Percentiles rank a stretch among this genome's conserved stretches.
These are phyloP conservation scores for Leptinotarsa juncta DNA, from an alignment of 2,888 invertebrate genomes.

Conservation along the genomic window DNA sequence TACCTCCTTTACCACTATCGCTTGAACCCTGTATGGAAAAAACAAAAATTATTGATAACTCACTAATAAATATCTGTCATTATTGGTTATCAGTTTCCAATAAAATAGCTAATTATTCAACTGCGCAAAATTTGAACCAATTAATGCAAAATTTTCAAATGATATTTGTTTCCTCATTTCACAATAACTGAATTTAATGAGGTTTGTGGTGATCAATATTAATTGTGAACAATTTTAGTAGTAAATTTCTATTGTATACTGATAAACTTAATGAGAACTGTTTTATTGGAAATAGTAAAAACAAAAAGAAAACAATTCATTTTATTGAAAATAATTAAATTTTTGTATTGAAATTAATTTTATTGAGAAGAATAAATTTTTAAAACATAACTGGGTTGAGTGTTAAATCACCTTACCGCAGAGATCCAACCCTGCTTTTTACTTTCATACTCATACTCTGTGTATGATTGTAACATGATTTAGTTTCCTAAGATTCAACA, in stretches of 20 bases:
- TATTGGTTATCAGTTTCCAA: not conserved
- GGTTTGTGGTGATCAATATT: not conserved
- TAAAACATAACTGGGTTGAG: no score
- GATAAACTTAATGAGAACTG: not conserved
- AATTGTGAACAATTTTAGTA: not conserved
- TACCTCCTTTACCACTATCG: slow-evolving; percentile 86
- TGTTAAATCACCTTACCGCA: no score
- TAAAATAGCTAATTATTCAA: not conserved
- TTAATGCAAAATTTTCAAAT: not conserved
- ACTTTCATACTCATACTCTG: no score
- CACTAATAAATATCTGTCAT: not conserved
- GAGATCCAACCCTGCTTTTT: no score
- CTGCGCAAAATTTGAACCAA: slow-evolving; percentile 9
- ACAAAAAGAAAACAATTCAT: not conserved
- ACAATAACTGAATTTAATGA: not conserved
- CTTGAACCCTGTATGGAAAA: slow-evolving; percentile 74
- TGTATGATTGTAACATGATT: no score
- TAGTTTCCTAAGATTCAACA: no score
- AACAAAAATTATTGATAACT: slow-evolving; percentile 14
- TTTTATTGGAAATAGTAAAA: no score
- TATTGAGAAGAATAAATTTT: no score
- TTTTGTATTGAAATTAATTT: not conserved
- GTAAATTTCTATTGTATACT: not conserved
- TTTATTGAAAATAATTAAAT: not conserved
- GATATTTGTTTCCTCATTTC: not conserved